Percentiles rank a stretch among this genome's conserved stretches.
These are phyloP conservation scores for Tinea trinotella DNA, from an alignment of 2,888 invertebrate species.

Conservation along the genomic window DNA sequence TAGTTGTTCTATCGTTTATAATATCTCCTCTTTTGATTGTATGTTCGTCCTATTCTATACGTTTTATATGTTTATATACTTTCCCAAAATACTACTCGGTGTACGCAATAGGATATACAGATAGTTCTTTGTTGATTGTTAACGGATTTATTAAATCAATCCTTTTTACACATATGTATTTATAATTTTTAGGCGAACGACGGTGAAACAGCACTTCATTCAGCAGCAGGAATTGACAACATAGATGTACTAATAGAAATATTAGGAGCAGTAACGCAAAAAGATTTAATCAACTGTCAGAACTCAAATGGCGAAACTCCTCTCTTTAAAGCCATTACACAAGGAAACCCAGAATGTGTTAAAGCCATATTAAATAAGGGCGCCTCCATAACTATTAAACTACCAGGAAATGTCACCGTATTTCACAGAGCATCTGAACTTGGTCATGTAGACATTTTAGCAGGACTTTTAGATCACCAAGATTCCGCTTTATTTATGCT, in stretches of 20 bases:
- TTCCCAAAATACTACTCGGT: too few species aligned
- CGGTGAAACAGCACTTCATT: constrained; percentile 68
- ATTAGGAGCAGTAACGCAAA: constrained; percentile 58
- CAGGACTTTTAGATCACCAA: constrained; percentile 58
- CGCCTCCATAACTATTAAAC: constrained; percentile 50
- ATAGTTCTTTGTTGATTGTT: too few species aligned
- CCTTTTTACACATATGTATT: too few species aligned
- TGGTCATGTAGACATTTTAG: constrained; percentile 68
- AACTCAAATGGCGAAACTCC: constrained; percentile 65
- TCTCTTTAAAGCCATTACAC: constrained; percentile 54
- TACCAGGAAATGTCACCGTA: constrained; percentile 64
- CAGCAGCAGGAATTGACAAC: constrained; percentile 64
- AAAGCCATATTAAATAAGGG: constrained; percentile 56
- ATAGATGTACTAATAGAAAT: constrained; percentile 64
- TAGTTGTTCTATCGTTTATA: too few species aligned
- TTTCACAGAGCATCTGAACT: constrained; percentile 74
- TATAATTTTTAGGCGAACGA: constrained; percentile 51
- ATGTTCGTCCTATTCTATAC: too few species aligned
- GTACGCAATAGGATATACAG: too few species aligned
- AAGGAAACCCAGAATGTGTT: constrained; percentile 55
- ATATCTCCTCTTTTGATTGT: too few species aligned
- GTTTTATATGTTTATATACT: too few species aligned
- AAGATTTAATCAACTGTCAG: constrained; percentile 56
- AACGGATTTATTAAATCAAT: too few species aligned
- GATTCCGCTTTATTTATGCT: constrained; percentile 41